Percentiles rank a stretch among this genome's conserved stretches.
Evolutionary conservation across 2,113 vertebrate species (phyloP).

Genomic region (Petromus typicus): DNA sequence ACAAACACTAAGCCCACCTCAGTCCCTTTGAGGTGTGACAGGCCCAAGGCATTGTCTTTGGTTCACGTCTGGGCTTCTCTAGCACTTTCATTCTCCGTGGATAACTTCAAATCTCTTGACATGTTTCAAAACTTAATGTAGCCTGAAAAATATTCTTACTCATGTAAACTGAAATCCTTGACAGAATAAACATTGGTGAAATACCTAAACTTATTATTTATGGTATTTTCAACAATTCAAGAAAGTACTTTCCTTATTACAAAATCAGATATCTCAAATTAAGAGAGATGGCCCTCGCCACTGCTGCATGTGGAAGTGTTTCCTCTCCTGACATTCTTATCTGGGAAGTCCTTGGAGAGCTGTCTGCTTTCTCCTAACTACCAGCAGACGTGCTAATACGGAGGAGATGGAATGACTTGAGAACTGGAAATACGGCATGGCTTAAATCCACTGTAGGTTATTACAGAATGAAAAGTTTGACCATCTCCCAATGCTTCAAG

Average conservation of each 20-base stretch:
- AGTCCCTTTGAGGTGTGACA: accelerated
- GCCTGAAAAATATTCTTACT: slow-evolving; percentile 19
- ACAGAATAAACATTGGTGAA: slow-evolving; percentile 57
- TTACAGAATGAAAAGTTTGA: slow-evolving; percentile 60
- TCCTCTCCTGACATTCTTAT: slow-evolving; percentile 57
- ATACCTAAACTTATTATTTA: slow-evolving; percentile 49
- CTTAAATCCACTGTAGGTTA: slow-evolving; percentile 59
- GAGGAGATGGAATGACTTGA: neutral
- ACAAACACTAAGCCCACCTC: neutral
- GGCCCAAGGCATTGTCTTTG: neutral
- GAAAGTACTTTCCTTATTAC: slow-evolving; percentile 39
- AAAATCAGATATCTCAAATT: slow-evolving; percentile 25
- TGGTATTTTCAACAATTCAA: slow-evolving; percentile 8
- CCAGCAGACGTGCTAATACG: neutral
- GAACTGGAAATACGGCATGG: neutral
- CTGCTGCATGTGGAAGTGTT: neutral
- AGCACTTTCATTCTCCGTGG: neutral
- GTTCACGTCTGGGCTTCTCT: neutral
- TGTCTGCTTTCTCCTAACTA: slow-evolving; percentile 41
- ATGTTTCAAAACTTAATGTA: neutral
- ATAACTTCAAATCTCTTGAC: slow-evolving; percentile 24
- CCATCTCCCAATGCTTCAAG: slow-evolving; percentile 60
- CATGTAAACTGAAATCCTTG: slow-evolving; percentile 9
- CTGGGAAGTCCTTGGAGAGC: neutral
- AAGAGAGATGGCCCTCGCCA: neutral